Conservation (phyloP, 1,140 invertebrate species). For the Drosophila busckii region DNA sequence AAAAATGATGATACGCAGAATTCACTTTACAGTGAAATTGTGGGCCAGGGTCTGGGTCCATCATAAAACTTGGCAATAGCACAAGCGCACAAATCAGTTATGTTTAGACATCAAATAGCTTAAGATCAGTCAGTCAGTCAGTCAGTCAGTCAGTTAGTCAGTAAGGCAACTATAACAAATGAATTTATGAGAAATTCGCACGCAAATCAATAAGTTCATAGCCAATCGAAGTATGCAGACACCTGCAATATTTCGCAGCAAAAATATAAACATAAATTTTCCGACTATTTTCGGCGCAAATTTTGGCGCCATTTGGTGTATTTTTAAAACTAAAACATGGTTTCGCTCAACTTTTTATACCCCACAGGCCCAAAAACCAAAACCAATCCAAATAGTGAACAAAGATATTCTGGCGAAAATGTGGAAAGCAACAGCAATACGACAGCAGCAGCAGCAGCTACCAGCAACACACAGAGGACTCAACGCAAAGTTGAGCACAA, state of each 20-base stretch:
- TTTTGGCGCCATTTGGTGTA: slow-evolving; percentile 46
- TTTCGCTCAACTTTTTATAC: too few species aligned
- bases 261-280: slow-evolving; percentile 36
- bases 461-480: slow-evolving; percentile 19
- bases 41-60: slow-evolving; percentile 6
- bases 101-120: too few species aligned
- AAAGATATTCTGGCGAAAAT: too few species aligned
- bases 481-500: slow-evolving; percentile 23
- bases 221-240: slow-evolving; percentile 19
- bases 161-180: slow-evolving; percentile 20
- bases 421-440: too few species aligned
- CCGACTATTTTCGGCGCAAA: slow-evolving; percentile 50
- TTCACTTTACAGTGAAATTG: slow-evolving; percentile 20
- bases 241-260: slow-evolving; percentile 33
- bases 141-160: too few species aligned
- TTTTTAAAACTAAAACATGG: slow-evolving; percentile 55
- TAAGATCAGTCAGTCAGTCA: too few species aligned
- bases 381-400: too few species aligned
- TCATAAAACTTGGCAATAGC: slow-evolving; percentile 36
- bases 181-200: background rate
- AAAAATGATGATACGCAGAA: slow-evolving; percentile 65
- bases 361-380: too few species aligned
- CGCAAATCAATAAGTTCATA: slow-evolving; percentile 11
- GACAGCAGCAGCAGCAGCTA: slow-evolving; percentile 37
- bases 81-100: slow-evolving; percentile 19